phyloP scores from a whole-genome alignment of 2,888 invertebrate genomes.

The Lasius platythorax region DNA sequence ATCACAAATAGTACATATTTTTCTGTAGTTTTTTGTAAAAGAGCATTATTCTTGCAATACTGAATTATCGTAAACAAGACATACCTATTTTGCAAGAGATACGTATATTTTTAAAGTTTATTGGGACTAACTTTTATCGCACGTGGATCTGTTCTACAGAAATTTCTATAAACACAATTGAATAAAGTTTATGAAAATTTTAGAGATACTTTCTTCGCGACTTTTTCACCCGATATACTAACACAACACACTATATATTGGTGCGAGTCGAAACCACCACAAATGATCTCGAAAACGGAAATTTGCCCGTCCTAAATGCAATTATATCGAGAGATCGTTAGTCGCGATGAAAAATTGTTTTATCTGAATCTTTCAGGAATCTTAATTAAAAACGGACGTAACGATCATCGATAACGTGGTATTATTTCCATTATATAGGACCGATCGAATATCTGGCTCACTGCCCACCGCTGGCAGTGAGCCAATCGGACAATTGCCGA shows the following conservation, averaged over 20 bases:
- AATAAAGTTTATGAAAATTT: constrained; percentile 50
- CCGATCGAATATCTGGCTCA: constrained; percentile 51
- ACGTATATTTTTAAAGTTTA: background rate
- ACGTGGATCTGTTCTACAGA: background rate
- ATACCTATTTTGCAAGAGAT: background rate
- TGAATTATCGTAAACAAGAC: background rate
- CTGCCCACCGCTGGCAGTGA: constrained; percentile 61
- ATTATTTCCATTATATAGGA: constrained; percentile 54
- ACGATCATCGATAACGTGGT: constrained; percentile 51
- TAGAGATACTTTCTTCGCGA: constrained; percentile 62
- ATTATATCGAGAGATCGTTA: background rate
- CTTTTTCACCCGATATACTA: constrained; percentile 13
- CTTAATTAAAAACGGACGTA: constrained; percentile 48
- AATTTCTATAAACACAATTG: background rate
- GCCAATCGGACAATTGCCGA: constrained; percentile 70
- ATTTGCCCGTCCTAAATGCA: background rate
- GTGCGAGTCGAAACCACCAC: background rate
- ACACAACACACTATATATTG: background rate
- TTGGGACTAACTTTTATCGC: background rate
- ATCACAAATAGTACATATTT: background rate
- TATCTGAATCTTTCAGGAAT: constrained; percentile 10
- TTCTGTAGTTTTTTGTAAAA: background rate
- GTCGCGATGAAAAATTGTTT: constrained; percentile 15
- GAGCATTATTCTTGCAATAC: background rate
- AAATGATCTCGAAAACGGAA: background rate